These are phyloP conservation scores for Tetranychus urticae DNA, from an alignment of 1,140 invertebrate genomes.

Conservation along the genomic window DNA sequence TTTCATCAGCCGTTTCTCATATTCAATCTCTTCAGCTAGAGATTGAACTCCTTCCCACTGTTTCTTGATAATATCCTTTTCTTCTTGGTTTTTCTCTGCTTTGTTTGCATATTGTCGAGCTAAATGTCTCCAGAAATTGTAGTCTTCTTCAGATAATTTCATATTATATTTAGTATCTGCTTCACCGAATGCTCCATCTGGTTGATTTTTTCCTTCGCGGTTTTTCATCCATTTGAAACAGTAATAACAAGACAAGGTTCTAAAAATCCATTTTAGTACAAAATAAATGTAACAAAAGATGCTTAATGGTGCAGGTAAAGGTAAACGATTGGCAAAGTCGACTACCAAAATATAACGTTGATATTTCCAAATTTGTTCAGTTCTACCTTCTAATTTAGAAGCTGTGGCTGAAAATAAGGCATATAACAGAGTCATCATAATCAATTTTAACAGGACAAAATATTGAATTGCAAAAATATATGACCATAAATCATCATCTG, in stretches of 20 bases:
- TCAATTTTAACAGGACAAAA: slow-evolving; percentile 22
- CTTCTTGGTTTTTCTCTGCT: slow-evolving; percentile 10
- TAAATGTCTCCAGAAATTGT: slow-evolving; percentile 15
- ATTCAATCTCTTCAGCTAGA: slow-evolving; percentile 19
- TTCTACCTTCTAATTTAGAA: slow-evolving; percentile 18
- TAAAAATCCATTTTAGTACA: slow-evolving; percentile 3
- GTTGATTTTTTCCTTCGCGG: neutral
- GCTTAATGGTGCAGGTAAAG: slow-evolving; percentile 18
- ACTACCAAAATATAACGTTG: slow-evolving; percentile 24
- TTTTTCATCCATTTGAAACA: neutral
- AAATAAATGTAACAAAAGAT: slow-evolving; percentile 17
- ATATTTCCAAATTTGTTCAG: slow-evolving; percentile 24
- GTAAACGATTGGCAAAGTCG: slow-evolving; percentile 23
- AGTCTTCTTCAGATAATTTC: slow-evolving; percentile 11
- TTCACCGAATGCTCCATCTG: neutral
- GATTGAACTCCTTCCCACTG: slow-evolving; percentile 14
- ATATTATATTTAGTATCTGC: neutral
- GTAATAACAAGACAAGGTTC: neutral
- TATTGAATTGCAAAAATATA: slow-evolving; percentile 24
- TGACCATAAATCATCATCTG: slow-evolving; percentile 19
- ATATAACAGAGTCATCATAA: slow-evolving; percentile 23
- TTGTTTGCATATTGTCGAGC: slow-evolving; percentile 14
- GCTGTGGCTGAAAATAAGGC: slow-evolving; percentile 23
- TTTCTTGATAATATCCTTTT: slow-evolving; percentile 8
- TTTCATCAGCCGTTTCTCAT: slow-evolving; percentile 17